Base-by-base conservation (phyloP, 1,140 invertebrate genomes). In the Eubasilissa regina region DNA sequence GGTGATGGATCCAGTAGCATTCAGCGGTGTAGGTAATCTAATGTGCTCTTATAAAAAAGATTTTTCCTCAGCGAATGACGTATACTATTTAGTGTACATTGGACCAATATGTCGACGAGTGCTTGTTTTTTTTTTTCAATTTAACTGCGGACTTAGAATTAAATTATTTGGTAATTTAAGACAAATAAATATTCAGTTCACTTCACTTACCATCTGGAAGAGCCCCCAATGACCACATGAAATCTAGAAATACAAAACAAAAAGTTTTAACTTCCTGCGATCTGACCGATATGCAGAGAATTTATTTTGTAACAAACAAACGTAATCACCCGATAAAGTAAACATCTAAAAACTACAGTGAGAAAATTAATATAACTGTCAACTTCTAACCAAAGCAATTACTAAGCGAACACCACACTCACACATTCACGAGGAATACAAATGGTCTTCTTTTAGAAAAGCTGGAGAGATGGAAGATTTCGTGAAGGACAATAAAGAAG, bases 141-240 rank as follows among this genome's bases (percentile, higher is more conserved):
- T 35, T 6, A 35, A 35, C 25, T 6, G 25, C 25, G 6, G 25
- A 35, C 25, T 35, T 6, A 6, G 25, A 35, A 35, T 3, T 35
- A 35, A 35, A 35, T 35, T 3, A 35, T 35, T 3, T 3, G 6
- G 1, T 35, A 3, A 35, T 35, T 35, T 35, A 3, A 35, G 6
- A 35, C 6, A 35, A 35, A 35, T 3, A 35, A 35, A 35, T 35
- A 35, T 35, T 35, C 25, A 35, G 45, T 47, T 70, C 25, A 68
- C 70, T 83, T 64, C 85, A 94, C 95, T 95, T 92, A 97, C 96
- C 96, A 92, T 97, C 96, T 91, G 96, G 96, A 92, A 97, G 94
- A 92, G 95, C 95, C 93, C 96, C 96, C 93, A 97, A 93, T 90
- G 96, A 97, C 96, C 96, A 97, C 94, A 97, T 97, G 93, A 97